Base-by-base conservation (phyloP, 2,797 vertebrate genomes). In the Falco naumanni region DNA sequence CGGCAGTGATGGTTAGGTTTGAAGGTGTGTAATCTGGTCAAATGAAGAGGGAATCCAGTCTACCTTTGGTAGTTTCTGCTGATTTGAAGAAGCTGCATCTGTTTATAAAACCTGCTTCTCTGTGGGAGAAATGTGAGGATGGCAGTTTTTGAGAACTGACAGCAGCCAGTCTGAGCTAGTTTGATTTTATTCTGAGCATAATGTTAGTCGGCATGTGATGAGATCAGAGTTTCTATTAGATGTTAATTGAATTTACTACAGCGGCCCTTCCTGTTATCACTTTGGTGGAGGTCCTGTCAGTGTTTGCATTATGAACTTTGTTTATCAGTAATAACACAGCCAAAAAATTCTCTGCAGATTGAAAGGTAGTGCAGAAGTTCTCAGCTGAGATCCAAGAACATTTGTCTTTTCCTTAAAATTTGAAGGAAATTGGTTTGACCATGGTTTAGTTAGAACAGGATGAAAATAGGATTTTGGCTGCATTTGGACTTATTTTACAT, bases 301-400 rank as follows among this genome's bases (percentile, higher is more conserved):
- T 95, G 80, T 95, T 96, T 91, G 87, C 92, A 26, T 93, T 96
- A 90, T 79, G 93, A 89, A 63, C 78, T 91, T 89, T 89, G 93
- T 95, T 94, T 93, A 93, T 93, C 95, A 95, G 75, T 87, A 91
- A 74, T 95, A 96, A 90, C 78, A 70, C 25, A 93, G 53, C 47
- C 72, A 72, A 89, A 96, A 90, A 96, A 64, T 94, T 95, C 51
- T 94, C 77, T 87, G 53, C 61, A 51, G 83, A 89, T 70, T 96
- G 89, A 96, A 95, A 90, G 15, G 8, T 54, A 91, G 78, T 69
- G 59, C 17, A 5, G 54, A 89, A 87, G 64, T 79, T 95, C 70
- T 66, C 79, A 94, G 57, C 66, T 1, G 10, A 89, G 56, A 91
- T 93, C 85, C 81, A 93, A 76, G 83, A 95, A 86, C 47, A 68